Conservation (phyloP, 2,888 invertebrate species). For the Cryptus viduatorius region DNA sequence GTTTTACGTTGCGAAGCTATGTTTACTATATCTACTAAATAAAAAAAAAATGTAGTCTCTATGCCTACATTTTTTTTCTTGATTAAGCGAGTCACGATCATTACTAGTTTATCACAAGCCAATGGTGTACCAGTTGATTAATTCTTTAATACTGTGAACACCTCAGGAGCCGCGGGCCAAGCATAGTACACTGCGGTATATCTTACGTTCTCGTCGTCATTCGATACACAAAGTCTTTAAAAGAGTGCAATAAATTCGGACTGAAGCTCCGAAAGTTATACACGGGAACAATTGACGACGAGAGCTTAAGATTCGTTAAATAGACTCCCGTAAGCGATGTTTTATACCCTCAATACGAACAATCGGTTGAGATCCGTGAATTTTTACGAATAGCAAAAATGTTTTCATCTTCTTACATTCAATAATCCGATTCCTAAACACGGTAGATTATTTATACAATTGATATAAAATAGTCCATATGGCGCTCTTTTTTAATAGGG, state of each 20-base stretch:
- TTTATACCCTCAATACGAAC: neutral
- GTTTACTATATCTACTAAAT: constrained; percentile 55
- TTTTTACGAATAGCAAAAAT: constrained; percentile 52
- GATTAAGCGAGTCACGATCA: constrained; percentile 66
- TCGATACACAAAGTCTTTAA: constrained; percentile 27
- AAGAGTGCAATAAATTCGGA: neutral
- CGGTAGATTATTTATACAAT: constrained; percentile 57
- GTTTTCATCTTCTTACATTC: constrained; percentile 33
- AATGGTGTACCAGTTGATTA: constrained; percentile 77
- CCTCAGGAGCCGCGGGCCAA: constrained; percentile 68
- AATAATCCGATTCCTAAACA: constrained; percentile 36
- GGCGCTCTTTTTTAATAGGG: constrained; percentile 44
- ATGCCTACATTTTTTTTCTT: constrained; percentile 51
- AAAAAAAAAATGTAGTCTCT: constrained; percentile 50
- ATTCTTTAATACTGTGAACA: constrained; percentile 76
- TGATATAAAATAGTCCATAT: constrained; percentile 62
- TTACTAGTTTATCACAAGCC: constrained; percentile 78
- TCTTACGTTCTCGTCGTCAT: constrained; percentile 24
- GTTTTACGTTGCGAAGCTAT: constrained; percentile 66
- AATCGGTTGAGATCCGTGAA: constrained; percentile 53
- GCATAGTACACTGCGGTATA: constrained; percentile 56
- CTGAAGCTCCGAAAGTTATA: neutral
- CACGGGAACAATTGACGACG: neutral
- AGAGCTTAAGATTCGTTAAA: neutral
- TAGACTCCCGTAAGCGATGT: neutral